phyloP scores from a whole-genome alignment of 2,888 invertebrate species.

The Crematogaster levior region DNA sequence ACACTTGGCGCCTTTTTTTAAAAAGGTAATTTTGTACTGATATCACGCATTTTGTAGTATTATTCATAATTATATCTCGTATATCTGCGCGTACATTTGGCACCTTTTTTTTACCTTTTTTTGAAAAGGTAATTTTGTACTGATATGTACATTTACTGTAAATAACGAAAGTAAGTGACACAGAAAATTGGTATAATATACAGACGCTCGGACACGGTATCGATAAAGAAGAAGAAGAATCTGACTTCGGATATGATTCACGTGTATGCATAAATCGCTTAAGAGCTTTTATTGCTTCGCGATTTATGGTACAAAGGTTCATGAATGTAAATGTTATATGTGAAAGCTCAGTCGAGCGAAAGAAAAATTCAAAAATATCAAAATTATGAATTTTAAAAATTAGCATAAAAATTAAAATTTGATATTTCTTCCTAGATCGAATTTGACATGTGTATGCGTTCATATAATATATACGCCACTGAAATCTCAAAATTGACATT shows the following conservation, averaged over 20 bases:
- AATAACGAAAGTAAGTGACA: conserved; percentile 2
- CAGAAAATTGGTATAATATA: conserved; percentile 7
- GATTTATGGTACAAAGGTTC: not conserved
- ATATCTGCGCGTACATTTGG: too few species aligned
- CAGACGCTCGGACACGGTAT: not conserved
- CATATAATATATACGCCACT: not conserved
- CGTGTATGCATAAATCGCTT: conserved; percentile 16
- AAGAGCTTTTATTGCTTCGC: conserved; percentile 2
- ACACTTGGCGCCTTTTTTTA: too few species aligned
- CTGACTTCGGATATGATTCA: not conserved
- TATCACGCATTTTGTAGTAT: too few species aligned
- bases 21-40: too few species aligned
- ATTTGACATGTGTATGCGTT: not conserved
- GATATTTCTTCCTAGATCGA: not conserved
- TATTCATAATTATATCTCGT: too few species aligned
- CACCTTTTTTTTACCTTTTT: too few species aligned
- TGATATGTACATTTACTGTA: not conserved
- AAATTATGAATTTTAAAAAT: conserved; percentile 4
- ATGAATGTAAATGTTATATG: conserved; percentile 2
- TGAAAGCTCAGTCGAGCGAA: not conserved
- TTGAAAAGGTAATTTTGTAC: too few species aligned
- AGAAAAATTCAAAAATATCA: not conserved
- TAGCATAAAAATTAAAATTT: not conserved
- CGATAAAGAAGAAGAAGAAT: conserved; percentile 30
- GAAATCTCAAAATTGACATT: conserved; percentile 18